Evolutionary conservation across 2,797 vertebrate genomes (phyloP).

Genomic region (Carcharodon carcharias): DNA sequence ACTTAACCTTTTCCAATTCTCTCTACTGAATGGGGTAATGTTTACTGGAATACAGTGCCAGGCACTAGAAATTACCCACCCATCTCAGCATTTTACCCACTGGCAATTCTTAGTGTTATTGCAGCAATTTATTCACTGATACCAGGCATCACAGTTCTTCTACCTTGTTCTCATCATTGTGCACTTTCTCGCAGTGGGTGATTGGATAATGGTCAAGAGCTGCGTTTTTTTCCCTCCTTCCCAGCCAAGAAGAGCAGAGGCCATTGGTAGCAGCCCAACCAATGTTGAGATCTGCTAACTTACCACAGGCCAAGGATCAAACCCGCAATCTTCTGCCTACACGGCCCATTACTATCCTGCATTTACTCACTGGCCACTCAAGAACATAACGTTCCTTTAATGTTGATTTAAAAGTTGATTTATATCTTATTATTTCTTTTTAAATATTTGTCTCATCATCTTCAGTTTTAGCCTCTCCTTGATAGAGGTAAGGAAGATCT

Average conservation of each 20-base stretch:
- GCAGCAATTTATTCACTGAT: background rate
- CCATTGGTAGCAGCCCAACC: background rate
- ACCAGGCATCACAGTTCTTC: background rate
- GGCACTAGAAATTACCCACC: background rate
- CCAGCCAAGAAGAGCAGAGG: background rate
- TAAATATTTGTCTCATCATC: background rate
- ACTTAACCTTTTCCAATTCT: background rate
- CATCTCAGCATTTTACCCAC: background rate
- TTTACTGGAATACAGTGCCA: background rate
- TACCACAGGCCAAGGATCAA: too few relatives aligned
- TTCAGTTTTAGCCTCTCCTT: background rate
- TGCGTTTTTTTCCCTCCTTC: background rate
- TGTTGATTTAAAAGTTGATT: background rate
- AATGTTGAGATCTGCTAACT: too few relatives aligned
- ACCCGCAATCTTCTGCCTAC: background rate
- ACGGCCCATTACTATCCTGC: background rate
- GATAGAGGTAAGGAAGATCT: background rate
- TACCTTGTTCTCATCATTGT: background rate
- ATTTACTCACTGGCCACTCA: background rate
- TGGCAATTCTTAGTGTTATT: background rate
- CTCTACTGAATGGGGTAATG: background rate
- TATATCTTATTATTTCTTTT: background rate
- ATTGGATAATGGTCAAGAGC: background rate
- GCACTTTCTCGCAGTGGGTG: background rate
- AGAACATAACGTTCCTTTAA: background rate